A percentile compares a stretch with the other conserved stretches of the same genome.
These are phyloP conservation scores for Protobothrops flavoviridis DNA, from an alignment of 2,113 vertebrate species.

Conservation along the genomic window DNA sequence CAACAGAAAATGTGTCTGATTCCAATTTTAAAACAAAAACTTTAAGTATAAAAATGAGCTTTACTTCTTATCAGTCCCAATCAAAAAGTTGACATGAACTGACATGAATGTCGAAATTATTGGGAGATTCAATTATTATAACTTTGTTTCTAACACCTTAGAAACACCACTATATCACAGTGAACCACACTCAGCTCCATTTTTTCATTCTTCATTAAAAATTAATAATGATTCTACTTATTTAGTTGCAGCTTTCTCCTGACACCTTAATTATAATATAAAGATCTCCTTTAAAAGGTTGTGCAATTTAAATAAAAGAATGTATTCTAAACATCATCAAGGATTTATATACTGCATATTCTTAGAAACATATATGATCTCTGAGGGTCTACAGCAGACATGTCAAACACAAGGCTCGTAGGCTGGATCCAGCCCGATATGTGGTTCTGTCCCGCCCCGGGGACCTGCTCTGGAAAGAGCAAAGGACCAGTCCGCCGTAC, in stretches of 20 bases:
- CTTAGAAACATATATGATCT: slow-evolving; percentile 35
- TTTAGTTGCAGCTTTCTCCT: slow-evolving; percentile 16
- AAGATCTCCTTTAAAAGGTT: slow-evolving; percentile 20
- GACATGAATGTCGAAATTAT: background rate
- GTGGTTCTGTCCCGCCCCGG: too few relatives aligned
- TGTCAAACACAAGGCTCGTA: too few relatives aligned
- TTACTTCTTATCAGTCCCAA: background rate
- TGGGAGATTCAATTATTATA: background rate
- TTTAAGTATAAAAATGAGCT: background rate
- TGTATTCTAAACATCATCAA: slow-evolving; percentile 25
- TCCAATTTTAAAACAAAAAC: background rate
- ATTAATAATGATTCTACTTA: background rate
- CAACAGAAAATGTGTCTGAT: background rate
- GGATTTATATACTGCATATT: background rate
- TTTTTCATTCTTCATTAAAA: background rate
- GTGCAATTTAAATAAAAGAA: slow-evolving; percentile 26
- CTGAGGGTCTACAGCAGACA: slow-evolving; percentile 38
- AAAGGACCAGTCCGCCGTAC: too few relatives aligned
- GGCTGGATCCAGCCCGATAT: too few relatives aligned
- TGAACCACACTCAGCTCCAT: background rate
- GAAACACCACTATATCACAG: background rate
- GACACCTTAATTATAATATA: background rate
- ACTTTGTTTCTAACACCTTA: background rate
- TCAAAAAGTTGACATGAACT: background rate
- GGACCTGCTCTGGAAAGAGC: too few relatives aligned